Evolutionary conservation across 2,797 vertebrate species (phyloP), one percentile per base, ranked within the genome.

Genomic region (Falco novaeseelandiae): DNA sequence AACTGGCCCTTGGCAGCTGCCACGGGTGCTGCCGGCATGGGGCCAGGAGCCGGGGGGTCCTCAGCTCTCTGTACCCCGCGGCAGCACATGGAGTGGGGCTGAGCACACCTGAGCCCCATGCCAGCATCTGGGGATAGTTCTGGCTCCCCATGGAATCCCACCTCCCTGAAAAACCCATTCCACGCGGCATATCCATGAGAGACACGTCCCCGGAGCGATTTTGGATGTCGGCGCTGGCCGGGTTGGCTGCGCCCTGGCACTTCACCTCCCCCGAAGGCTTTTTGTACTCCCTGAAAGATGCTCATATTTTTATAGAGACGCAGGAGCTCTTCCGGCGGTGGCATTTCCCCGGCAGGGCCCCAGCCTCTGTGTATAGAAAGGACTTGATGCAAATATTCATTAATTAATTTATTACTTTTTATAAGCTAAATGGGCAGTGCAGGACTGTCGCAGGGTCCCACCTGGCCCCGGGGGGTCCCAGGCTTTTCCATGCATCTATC

Each of bases 381-480:
- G 95, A 96, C 71, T 95, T 4, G 65, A 89, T 89, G 79, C 92
- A 91, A 93, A 90, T 86, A 95, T 81, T 96, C 87, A 17, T 95
- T 89, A 54, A 98, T 91, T 98, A 99, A 99, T 99, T 99, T 99
- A 99, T 99, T 98, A 98, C 95, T 97, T 98, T 96, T 98, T 98
- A 97, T 98, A 98, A 98, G 96, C 95, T 96, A 96, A 73, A 90
- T 40, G 55, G 89, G 87, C 82, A 67, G 88, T 18, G 80, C 86
- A 42, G 91, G 93, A 66, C 55, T 25, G 2, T 40, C 18, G 1
- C 84, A 77, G 94, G 87, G 76, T 79, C 95, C 27, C 3, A 46
- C 55, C 84, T 25, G 11, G 70, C 77, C 54, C 65, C 3, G 18
- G 65, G 65, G 23, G 49, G 12, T 85, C 89, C 82, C 90, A 40